Conservation (phyloP, 2,888 invertebrate genomes). For the Choreutis nemorana region DNA sequence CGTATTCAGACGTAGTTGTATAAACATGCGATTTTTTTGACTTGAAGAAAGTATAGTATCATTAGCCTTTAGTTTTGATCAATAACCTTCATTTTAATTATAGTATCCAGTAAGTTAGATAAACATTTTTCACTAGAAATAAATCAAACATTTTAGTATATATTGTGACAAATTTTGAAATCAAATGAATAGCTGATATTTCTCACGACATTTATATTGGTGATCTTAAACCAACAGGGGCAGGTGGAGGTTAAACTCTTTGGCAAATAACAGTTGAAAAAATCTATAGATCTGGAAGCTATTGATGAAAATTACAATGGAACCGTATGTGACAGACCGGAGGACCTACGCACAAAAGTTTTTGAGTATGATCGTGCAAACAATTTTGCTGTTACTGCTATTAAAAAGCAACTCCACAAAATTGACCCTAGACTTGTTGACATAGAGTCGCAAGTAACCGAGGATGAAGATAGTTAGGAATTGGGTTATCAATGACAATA, state of each 20-base stretch:
- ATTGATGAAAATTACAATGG: conserved; percentile 55
- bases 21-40: no score
- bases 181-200: no score
- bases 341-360: conserved; percentile 52
- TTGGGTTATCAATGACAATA: conserved; percentile 1
- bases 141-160: no score
- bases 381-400: conserved; percentile 6
- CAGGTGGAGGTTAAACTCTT: conserved; percentile 52
- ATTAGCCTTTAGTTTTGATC: no score
- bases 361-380: conserved; percentile 25
- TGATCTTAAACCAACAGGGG: conserved; percentile 22
- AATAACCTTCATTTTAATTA: no score
- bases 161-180: no score
- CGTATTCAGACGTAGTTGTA: no score
- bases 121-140: no score
- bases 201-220: conserved; percentile 11
- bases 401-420: no score
- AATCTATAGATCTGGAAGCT: conserved; percentile 34
- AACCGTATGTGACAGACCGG: conserved; percentile 62
- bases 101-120: no score
- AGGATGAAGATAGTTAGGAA: neutral
- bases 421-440: no score
- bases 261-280: conserved; percentile 33
- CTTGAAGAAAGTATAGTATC: no score
- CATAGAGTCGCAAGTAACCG: conserved; percentile 19